Evolutionary conservation across 2,113 vertebrate genomes (phyloP).

Genomic region (Leptocoma aspasia): DNA sequence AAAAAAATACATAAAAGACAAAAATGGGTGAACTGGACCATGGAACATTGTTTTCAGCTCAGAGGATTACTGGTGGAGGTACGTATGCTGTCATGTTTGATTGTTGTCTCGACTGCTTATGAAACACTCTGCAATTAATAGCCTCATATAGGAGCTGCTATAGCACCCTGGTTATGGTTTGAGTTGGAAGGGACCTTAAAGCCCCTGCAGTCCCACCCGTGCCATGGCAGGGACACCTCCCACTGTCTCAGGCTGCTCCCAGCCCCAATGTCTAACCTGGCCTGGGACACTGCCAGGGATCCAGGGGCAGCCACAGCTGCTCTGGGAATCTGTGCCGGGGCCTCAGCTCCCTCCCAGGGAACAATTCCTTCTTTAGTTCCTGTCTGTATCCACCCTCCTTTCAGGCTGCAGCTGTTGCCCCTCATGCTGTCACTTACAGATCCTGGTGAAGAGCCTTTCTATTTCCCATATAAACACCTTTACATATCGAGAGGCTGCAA

Average conservation of each 20-base stretch:
- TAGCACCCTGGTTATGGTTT: background rate
- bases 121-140: background rate
- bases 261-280: background rate
- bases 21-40: constrained; percentile 68
- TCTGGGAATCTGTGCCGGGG: background rate
- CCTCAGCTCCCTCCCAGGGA: fast-evolving
- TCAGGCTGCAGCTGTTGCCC: background rate
- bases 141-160: background rate
- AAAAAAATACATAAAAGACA: background rate
- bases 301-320: background rate
- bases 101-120: background rate
- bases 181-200: background rate
- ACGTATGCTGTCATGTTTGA: background rate
- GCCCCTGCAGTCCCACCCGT: fast-evolving
- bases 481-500: fast-evolving
- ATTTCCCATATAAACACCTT: fast-evolving
- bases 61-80: constrained; percentile 71
- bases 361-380: background rate
- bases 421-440: background rate
- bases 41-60: constrained; percentile 43
- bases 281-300: background rate
- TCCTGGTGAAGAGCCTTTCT: background rate
- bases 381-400: background rate
- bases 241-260: background rate
- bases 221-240: background rate